A percentile compares a stretch with the other conserved stretches of the same genome.
phyloP scores from a whole-genome alignment of 2,888 invertebrate species.

The Caenorhabditis sinica region DNA sequence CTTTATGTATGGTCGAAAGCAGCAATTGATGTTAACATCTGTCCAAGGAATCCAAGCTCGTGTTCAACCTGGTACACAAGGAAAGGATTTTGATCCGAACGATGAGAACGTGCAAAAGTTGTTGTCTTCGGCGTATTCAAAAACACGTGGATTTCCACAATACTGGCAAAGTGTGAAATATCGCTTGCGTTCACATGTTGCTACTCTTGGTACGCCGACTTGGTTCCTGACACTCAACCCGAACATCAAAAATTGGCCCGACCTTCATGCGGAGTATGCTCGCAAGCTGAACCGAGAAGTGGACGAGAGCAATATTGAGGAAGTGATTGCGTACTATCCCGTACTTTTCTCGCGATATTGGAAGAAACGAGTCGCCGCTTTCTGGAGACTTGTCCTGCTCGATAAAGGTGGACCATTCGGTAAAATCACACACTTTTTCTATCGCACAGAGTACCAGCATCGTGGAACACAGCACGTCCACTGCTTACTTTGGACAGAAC shows the following conservation, averaged over 20 bases:
- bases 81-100: neutral
- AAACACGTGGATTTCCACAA: neutral
- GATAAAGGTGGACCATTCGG: neutral
- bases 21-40: neutral
- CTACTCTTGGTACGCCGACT: neutral
- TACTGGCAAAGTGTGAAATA: neutral
- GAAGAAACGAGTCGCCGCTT: neutral
- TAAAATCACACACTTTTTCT: neutral
- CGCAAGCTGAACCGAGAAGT: neutral
- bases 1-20: neutral
- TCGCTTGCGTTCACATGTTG: neutral
- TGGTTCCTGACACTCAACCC: constrained; percentile 22
- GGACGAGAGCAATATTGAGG: neutral
- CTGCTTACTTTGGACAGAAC: neutral
- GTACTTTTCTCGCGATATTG: neutral
- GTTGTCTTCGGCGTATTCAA: neutral
- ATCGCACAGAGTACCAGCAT: constrained; percentile 1
- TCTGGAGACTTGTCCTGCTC: neutral
- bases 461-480: constrained; percentile 15
- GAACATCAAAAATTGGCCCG: neutral
- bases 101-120: neutral
- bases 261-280: neutral
- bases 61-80: neutral
- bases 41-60: constrained; percentile 14
- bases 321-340: neutral